Evolutionary conservation across 2,888 invertebrate species (phyloP).

Genomic region (Agrotis segetum): DNA sequence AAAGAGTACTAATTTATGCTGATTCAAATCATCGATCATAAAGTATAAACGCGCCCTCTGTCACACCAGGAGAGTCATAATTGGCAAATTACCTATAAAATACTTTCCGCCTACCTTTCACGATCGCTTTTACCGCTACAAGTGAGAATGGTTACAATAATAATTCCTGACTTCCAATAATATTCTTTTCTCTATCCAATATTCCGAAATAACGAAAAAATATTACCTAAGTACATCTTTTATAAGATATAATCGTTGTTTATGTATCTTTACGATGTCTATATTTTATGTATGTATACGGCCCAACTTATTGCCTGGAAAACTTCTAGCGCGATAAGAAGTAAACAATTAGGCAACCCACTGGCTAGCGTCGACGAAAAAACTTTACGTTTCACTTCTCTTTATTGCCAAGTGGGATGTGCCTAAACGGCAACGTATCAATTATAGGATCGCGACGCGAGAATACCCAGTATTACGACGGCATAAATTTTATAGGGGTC

Average conservation of each 20-base stretch:
- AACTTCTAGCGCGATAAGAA: constrained; percentile 52
- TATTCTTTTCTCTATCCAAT: constrained; percentile 14
- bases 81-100: constrained; percentile 19
- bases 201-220: constrained; percentile 27
- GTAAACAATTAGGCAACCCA: constrained; percentile 60
- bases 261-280: constrained; percentile 57
- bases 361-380: constrained; percentile 40
- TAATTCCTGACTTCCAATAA: constrained; percentile 25
- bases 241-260: constrained; percentile 32
- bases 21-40: background rate
- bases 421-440: constrained; percentile 71
- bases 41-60: constrained; percentile 6
- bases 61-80: constrained; percentile 6
- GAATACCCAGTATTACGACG: constrained; percentile 71
- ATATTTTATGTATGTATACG: constrained; percentile 55
- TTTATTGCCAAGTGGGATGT: constrained; percentile 57
- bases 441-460: constrained; percentile 72
- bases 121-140: constrained; percentile 1
- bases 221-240: constrained; percentile 30
- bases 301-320: constrained; percentile 56
- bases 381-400: constrained; percentile 58
- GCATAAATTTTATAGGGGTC: constrained; percentile 79
- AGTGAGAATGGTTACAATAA: constrained; percentile 13
- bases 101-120: constrained; percentile 11
- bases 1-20: too few species aligned